Evolutionary conservation across 2,113 vertebrate genomes (phyloP).

Genomic region (Mus pahari): DNA sequence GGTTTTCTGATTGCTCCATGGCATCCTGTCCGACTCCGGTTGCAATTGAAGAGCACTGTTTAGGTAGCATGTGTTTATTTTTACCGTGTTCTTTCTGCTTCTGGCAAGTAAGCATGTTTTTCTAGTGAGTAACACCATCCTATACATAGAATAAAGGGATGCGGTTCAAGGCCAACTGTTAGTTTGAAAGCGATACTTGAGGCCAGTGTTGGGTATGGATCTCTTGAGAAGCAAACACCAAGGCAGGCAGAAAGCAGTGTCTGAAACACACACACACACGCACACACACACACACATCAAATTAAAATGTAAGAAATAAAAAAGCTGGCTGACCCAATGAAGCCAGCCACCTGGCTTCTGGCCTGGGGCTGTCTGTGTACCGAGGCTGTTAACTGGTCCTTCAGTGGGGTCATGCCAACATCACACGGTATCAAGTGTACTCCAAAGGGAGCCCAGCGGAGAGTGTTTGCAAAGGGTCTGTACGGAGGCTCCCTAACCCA

Average conservation of each 20-base stretch:
- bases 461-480: neutral
- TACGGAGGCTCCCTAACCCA: neutral
- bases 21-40: neutral
- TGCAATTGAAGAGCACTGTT: neutral
- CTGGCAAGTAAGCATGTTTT: neutral
- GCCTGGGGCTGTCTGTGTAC: neutral
- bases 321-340: neutral
- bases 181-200: neutral
- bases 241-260: neutral
- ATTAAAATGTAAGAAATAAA: neutral
- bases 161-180: neutral
- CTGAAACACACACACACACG: neutral
- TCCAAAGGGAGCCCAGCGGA: neutral
- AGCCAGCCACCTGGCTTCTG: neutral
- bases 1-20: neutral
- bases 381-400: neutral
- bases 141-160: neutral
- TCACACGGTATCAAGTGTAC: accelerated
- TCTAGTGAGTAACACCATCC: too few species aligned
- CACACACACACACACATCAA: neutral
- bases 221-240: neutral
- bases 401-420: accelerated
- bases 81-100: neutral
- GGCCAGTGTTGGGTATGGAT: neutral
- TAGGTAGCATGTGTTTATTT: neutral